These are phyloP conservation scores for Centropyge bicolor DNA, from an alignment of 2,797 vertebrate species.

Conservation along the genomic window DNA sequence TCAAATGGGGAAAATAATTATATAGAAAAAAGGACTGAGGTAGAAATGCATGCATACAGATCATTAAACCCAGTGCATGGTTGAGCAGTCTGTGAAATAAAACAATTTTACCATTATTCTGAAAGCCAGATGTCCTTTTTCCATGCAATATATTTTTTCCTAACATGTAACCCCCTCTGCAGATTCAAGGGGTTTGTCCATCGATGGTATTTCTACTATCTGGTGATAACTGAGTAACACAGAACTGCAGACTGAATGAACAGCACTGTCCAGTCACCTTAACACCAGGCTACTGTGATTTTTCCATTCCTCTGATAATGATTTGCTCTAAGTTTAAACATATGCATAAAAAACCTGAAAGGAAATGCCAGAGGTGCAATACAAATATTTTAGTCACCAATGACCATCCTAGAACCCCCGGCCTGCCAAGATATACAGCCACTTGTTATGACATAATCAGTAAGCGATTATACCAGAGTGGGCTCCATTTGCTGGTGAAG, in stretches of 20 bases:
- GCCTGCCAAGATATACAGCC: too few species aligned
- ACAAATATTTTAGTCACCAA: too few species aligned
- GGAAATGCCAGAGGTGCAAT: background rate
- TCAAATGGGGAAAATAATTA: background rate
- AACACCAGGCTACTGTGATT: too few species aligned
- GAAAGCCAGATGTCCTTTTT: background rate
- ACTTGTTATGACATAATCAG: background rate
- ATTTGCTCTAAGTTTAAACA: background rate
- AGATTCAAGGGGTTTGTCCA: background rate
- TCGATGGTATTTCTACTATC: background rate
- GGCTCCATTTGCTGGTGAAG: background rate
- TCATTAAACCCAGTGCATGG: background rate
- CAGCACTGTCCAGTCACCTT: background rate
- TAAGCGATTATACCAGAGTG: background rate
- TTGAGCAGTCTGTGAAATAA: background rate
- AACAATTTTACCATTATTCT: background rate
- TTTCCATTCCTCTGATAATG: too few species aligned
- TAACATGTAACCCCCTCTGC: background rate
- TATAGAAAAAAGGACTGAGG: background rate
- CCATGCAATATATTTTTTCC: background rate
- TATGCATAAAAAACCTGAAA: background rate
- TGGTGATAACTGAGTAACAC: background rate
- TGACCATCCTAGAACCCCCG: too few species aligned
- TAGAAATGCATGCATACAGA: background rate
- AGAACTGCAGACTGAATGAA: background rate